Conservation (phyloP, 2,888 invertebrate species). For the Eilema sororculum region DNA sequence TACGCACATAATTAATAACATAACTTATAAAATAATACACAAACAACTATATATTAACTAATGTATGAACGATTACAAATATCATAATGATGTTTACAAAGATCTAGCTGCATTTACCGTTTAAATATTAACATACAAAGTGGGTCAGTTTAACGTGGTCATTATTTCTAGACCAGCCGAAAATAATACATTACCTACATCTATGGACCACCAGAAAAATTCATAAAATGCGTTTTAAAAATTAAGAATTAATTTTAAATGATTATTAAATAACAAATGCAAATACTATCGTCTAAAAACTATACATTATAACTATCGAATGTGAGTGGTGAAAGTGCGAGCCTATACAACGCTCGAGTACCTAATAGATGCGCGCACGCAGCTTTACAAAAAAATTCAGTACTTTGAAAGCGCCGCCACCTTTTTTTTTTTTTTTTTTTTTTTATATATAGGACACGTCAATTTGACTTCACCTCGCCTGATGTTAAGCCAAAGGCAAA, state of each 20-base stretch:
- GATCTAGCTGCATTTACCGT: constrained; percentile 24
- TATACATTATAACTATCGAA: not conserved
- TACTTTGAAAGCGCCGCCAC: not conserved
- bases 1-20: constrained; percentile 17
- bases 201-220: not conserved
- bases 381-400: not conserved
- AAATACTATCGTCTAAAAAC: not conserved
- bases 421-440: too few relatives aligned
- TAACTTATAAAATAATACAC: constrained; percentile 32
- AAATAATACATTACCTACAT: not conserved
- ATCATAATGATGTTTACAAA: constrained; percentile 21
- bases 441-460: too few relatives aligned
- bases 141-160: constrained; percentile 12
- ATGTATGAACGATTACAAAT: constrained; percentile 33
- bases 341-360: constrained; percentile 4
- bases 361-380: not conserved
- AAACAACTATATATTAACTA: constrained; percentile 33
- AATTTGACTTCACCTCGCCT: too few relatives aligned
- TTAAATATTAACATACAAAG: constrained; percentile 10
- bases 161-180: not conserved
- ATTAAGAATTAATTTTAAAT: not conserved
- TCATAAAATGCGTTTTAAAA: not conserved
- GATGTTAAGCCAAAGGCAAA: too few relatives aligned
- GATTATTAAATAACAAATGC: not conserved
- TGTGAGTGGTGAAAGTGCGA: constrained; percentile 1